These are phyloP conservation scores for Eumacrocentrus americanus DNA, from an alignment of 2,888 invertebrate genomes.

Conservation along the genomic window DNA sequence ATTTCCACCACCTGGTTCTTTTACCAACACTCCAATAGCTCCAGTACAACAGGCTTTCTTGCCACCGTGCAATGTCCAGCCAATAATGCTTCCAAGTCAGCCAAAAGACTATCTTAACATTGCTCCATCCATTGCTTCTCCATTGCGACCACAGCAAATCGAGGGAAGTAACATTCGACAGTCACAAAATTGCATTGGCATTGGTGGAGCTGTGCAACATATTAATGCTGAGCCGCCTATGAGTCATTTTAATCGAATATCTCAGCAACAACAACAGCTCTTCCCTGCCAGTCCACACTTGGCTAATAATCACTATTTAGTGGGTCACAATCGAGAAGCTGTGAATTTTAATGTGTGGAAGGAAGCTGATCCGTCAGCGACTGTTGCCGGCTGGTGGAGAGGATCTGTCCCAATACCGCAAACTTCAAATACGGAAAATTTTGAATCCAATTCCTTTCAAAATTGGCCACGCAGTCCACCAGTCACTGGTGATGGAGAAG, in stretches of 20 bases:
- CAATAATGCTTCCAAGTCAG: not conserved
- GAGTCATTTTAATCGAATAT: constrained; percentile 39
- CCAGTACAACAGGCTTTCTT: no score
- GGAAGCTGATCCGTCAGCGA: constrained; percentile 49
- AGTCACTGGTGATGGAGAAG: not conserved
- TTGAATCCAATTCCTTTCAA: constrained; percentile 26
- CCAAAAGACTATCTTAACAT: not conserved
- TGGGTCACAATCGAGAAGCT: constrained; percentile 46
- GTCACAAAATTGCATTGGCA: constrained; percentile 3
- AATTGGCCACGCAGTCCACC: constrained; percentile 37
- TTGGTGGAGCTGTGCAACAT: constrained; percentile 35
- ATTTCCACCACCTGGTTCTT: not conserved
- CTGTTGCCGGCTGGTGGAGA: constrained; percentile 53
- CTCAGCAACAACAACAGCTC: constrained; percentile 49
- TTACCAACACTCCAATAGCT: not conserved
- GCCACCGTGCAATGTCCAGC: not conserved
- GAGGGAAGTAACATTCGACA: not conserved
- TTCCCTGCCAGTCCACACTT: constrained; percentile 44
- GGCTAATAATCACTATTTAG: constrained; percentile 44
- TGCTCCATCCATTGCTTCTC: not conserved
- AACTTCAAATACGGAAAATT: constrained; percentile 46
- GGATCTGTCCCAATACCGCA: constrained; percentile 39
- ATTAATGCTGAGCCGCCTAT: constrained; percentile 43
- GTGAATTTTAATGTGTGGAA: constrained; percentile 54
- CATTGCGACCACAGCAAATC: no score